These are phyloP conservation scores for Portevinia maculata DNA, from an alignment of 2,888 invertebrate genomes.

Conservation along the genomic window DNA sequence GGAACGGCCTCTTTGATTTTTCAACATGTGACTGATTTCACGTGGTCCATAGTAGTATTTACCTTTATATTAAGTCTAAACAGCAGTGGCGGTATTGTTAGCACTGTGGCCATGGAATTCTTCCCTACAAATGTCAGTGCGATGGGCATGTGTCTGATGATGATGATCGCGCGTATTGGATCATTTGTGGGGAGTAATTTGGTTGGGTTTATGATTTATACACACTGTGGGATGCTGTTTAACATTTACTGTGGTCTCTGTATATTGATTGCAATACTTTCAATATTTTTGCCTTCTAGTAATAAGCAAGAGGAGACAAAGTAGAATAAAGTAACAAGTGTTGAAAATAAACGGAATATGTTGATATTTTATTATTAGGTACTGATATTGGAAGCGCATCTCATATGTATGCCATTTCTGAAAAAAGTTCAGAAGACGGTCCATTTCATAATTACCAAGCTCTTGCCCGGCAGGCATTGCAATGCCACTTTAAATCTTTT, in stretches of 20 bases:
- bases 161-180: constrained; percentile 75
- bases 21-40: background rate
- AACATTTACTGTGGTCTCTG: constrained; percentile 6
- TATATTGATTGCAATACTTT: constrained; percentile 7
- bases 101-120: constrained; percentile 84
- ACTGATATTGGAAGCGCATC: too few species aligned
- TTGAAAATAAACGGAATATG: background rate
- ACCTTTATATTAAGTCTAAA: constrained; percentile 83
- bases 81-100: constrained; percentile 84
- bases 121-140: constrained; percentile 83
- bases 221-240: constrained; percentile 62
- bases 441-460: too few species aligned
- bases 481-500: too few species aligned
- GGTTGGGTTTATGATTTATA: constrained; percentile 62
- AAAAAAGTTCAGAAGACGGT: too few species aligned
- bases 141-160: constrained; percentile 75
- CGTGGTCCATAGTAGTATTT: constrained; percentile 6
- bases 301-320: background rate
- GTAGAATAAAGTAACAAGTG: background rate
- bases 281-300: constrained; percentile 21
- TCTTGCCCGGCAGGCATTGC: too few species aligned
- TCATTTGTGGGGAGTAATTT: constrained; percentile 73
- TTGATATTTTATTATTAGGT: too few species aligned
- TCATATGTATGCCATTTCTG: too few species aligned
- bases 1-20: background rate